Conservation (phyloP, 2,113 vertebrate genomes). For the Blennius ocellaris region DNA sequence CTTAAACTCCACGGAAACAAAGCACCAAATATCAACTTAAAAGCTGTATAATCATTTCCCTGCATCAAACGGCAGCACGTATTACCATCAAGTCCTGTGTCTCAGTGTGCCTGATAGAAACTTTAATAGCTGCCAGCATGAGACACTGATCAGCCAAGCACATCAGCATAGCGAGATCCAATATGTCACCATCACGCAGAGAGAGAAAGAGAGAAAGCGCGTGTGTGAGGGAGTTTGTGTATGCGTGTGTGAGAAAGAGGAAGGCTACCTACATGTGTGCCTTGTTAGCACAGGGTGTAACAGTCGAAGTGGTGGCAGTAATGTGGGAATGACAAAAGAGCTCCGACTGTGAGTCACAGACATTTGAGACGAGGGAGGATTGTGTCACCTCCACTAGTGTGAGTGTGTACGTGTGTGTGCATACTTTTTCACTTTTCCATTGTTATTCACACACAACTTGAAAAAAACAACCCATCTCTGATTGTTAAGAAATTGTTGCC, state of each 20-base stretch:
- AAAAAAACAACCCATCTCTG: too few species aligned
- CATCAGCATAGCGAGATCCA: conserved; percentile 72
- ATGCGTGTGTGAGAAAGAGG: conserved; percentile 12
- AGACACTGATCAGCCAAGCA: conserved; percentile 69
- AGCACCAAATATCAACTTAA: conserved; percentile 10
- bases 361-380: conserved; percentile 20
- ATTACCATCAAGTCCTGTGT: conserved; percentile 51
- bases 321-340: conserved; percentile 68
- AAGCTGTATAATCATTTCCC: conserved; percentile 27
- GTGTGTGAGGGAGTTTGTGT: too few species aligned
- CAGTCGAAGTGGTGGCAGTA: conserved; percentile 58
- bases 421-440: too few species aligned
- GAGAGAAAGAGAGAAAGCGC: not conserved
- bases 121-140: conserved; percentile 73
- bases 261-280: conserved; percentile 23
- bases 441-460: too few species aligned
- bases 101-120: conserved; percentile 63
- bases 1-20: conserved; percentile 7
- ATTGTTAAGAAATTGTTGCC: too few species aligned
- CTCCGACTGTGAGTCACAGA: conserved; percentile 61
- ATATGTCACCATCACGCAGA: conserved; percentile 69
- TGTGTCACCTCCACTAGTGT: conserved; percentile 25
- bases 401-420: conserved; percentile 1
- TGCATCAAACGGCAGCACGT: conserved; percentile 36
- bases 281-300: conserved; percentile 64